These are phyloP conservation scores for Hypercompe scribonia DNA, from an alignment of 2,888 invertebrate species.

Conservation along the genomic window DNA sequence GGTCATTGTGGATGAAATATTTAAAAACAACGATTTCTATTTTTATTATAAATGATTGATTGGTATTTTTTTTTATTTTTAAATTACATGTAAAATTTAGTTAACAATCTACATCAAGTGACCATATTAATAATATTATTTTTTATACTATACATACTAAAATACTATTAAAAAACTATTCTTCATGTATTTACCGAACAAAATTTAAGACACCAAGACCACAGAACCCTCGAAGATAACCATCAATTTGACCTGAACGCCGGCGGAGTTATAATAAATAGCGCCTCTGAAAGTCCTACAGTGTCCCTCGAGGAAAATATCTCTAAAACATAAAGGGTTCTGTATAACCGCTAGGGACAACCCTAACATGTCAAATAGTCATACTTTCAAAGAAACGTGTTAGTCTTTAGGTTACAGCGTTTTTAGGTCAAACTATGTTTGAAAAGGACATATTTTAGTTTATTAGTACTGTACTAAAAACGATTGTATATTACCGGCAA, in stretches of 20 bases:
- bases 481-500: background rate
- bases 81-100: too few relatives aligned
- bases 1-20: too few relatives aligned
- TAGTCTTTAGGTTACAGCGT: slow-evolving; percentile 38
- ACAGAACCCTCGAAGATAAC: slow-evolving; percentile 30
- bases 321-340: slow-evolving; percentile 52
- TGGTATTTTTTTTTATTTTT: too few relatives aligned
- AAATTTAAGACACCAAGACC: slow-evolving; percentile 17
- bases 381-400: slow-evolving; percentile 45
- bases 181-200: background rate
- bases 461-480: background rate
- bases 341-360: slow-evolving; percentile 42
- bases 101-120: too few relatives aligned
- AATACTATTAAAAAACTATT: background rate
- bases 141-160: background rate
- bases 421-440: slow-evolving; percentile 38
- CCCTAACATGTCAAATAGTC: slow-evolving; percentile 50
- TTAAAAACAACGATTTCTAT: too few relatives aligned
- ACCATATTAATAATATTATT: too few relatives aligned
- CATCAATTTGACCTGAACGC: slow-evolving; percentile 43
- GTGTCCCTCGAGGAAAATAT: slow-evolving; percentile 45
- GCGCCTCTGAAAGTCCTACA: slow-evolving; percentile 45
- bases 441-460: background rate
- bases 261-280: slow-evolving; percentile 48
- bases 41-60: too few relatives aligned